Evolutionary conservation across 2,797 vertebrate species (phyloP).

Genomic region (Microcaecilia unicolor): DNA sequence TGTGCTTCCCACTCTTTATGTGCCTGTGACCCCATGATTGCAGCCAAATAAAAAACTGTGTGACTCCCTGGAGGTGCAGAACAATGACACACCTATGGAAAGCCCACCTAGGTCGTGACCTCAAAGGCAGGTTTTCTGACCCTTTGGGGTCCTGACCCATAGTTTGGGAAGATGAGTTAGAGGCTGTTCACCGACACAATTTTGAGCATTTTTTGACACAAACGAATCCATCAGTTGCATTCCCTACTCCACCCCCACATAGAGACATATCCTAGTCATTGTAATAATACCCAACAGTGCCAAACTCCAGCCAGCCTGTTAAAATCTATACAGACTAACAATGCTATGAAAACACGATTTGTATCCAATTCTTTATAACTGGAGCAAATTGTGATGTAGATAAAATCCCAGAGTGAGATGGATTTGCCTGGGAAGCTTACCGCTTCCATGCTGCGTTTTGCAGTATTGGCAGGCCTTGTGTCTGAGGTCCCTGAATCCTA

Average conservation of each 20-base stretch:
- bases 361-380: slow-evolving; percentile 52
- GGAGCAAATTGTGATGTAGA: slow-evolving; percentile 45
- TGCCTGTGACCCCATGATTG: no score
- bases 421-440: background rate
- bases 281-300: slow-evolving; percentile 27
- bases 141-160: no score
- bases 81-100: no score
- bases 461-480: rapidly evolving
- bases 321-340: slow-evolving; percentile 56
- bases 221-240: no score
- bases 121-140: no score
- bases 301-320: slow-evolving; percentile 35
- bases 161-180: no score
- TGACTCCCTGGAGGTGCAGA: no score
- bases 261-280: slow-evolving; percentile 40
- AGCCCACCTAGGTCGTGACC: no score
- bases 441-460: background rate
- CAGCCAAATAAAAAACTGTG: no score
- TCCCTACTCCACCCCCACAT: slow-evolving; percentile 21
- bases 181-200: no score
- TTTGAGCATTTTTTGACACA: no score
- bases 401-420: slow-evolving; percentile 19
- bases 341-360: slow-evolving; percentile 41
- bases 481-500: background rate
- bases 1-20: no score